Evolutionary conservation across 2,113 vertebrate species (phyloP).

Genomic region (Acinonyx jubatus): DNA sequence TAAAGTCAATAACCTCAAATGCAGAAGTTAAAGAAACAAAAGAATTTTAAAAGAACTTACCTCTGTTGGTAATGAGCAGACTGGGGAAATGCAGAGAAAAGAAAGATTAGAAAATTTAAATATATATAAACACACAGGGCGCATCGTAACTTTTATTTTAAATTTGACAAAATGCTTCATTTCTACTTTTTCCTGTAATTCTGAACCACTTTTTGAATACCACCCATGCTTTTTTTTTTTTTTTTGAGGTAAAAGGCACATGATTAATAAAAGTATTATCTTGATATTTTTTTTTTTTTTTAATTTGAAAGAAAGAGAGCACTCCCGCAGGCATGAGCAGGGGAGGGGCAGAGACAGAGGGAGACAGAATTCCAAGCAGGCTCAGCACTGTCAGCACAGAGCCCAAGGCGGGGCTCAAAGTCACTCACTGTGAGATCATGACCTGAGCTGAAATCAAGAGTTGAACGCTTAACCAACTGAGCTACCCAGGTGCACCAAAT

Average conservation of each 20-base stretch:
- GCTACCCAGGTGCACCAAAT: too few relatives aligned
- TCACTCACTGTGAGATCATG: too few relatives aligned
- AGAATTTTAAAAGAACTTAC: constrained; percentile 81
- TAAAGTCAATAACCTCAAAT: constrained; percentile 14
- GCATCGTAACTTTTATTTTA: neutral
- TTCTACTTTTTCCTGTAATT: neutral
- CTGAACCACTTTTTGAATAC: neutral
- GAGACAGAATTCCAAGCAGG: too few relatives aligned
- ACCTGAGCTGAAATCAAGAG: too few relatives aligned
- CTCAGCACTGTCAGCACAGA: too few relatives aligned
- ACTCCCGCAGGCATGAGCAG: too few relatives aligned
- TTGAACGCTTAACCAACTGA: too few relatives aligned
- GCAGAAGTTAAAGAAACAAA: neutral
- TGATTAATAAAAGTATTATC: neutral
- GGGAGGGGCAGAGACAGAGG: too few relatives aligned
- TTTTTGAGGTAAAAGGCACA: neutral
- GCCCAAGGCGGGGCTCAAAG: too few relatives aligned
- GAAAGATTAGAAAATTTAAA: constrained; percentile 26
- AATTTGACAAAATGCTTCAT: neutral
- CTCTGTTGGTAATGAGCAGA: constrained; percentile 91
- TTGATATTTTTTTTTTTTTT: neutral
- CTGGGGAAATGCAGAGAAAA: constrained; percentile 76
- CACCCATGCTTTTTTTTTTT: neutral
- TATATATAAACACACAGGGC: neutral
- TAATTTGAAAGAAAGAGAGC: too few relatives aligned